phyloP scores from a whole-genome alignment of 2,113 vertebrate genomes.

The Phylloscopus trochilus region DNA sequence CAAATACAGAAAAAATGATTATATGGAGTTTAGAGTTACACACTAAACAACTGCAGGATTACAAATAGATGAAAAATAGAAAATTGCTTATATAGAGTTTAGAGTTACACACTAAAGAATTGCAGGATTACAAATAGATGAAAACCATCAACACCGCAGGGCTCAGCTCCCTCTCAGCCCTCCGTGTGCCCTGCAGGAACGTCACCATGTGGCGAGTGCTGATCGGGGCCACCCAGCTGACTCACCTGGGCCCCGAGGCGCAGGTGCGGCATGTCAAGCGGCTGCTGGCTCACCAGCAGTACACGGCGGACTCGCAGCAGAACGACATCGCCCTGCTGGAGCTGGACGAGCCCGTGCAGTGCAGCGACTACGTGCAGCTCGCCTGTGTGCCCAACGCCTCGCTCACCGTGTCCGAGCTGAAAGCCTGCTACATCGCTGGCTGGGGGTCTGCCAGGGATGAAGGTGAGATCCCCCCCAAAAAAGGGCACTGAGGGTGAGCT shows the following conservation, averaged over 20 bases:
- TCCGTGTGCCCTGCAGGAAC: neutral
- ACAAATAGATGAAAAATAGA: neutral
- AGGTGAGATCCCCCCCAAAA: neutral
- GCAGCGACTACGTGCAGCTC: neutral
- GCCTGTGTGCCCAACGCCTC: neutral
- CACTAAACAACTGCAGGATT: neutral
- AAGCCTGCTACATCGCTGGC: conserved; percentile 18
- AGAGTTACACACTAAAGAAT: neutral
- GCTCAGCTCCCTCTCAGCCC: neutral
- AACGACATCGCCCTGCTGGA: conserved; percentile 32
- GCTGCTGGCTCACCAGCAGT: neutral
- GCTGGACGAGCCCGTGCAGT: neutral
- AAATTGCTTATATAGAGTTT: too few relatives aligned
- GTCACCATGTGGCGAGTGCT: neutral
- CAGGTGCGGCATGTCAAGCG: neutral
- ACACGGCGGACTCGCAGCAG: neutral
- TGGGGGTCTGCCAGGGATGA: neutral
- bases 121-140: neutral
- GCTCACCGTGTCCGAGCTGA: neutral
- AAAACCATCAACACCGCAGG: rapidly evolving
- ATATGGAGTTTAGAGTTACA: neutral
- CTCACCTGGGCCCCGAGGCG: neutral
- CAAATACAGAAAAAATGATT: too few relatives aligned
- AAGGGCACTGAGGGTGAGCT: too few relatives aligned
- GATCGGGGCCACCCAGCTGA: neutral